These are phyloP conservation scores for Eumaeus atala DNA, from an alignment of 1,140 invertebrate genomes.

Conservation along the genomic window DNA sequence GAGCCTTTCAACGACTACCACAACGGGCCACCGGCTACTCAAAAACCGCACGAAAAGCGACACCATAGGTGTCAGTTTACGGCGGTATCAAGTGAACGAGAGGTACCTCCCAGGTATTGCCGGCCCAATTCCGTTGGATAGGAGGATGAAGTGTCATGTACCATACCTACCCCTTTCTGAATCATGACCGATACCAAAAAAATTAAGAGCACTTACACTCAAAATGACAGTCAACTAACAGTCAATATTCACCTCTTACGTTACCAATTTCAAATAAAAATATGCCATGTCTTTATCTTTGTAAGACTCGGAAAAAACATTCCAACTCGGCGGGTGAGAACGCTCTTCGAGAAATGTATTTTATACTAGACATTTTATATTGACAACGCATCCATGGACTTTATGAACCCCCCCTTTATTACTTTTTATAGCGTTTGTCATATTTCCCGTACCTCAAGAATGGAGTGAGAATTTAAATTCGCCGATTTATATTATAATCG, in stretches of 20 bases:
- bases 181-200: background rate
- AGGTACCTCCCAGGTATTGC: no score
- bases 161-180: no score
- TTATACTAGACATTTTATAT: constrained; percentile 54
- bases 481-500: constrained; percentile 63
- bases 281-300: constrained; percentile 19
- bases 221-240: no score
- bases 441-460: constrained; percentile 40
- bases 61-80: no score
- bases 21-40: no score
- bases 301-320: constrained; percentile 30
- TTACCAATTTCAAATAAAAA: background rate
- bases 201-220: no score
- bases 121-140: no score
- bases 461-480: constrained; percentile 51
- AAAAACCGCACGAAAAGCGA: no score
- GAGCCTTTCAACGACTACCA: no score
- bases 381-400: constrained; percentile 50
- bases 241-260: no score
- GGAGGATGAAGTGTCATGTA: no score
- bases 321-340: constrained; percentile 42
- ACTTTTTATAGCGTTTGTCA: constrained; percentile 59
- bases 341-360: constrained; percentile 49
- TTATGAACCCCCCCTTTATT: constrained; percentile 56
- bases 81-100: no score